phyloP scores from a whole-genome alignment of 2,888 invertebrate species.

The Epinotia brunnichana region DNA sequence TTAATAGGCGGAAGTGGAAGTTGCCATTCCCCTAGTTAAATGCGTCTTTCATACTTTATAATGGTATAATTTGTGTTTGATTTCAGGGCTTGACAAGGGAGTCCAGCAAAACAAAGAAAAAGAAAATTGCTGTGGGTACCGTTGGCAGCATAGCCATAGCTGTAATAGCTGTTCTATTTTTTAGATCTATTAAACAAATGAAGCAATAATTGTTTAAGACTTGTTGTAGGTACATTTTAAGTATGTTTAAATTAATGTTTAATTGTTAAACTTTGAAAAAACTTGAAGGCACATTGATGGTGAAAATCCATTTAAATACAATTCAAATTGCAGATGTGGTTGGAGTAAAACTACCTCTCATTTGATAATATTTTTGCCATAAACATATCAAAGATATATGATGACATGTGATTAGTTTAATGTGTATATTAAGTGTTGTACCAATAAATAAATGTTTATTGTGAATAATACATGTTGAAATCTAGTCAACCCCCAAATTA shows the following conservation, averaged over 20 bases:
- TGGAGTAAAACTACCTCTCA: constrained; percentile 32
- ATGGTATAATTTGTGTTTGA: constrained; percentile 24
- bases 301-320: neutral
- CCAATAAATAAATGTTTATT: constrained; percentile 34
- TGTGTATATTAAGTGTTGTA: constrained; percentile 26
- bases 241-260: neutral
- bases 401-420: constrained; percentile 20
- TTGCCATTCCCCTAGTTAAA: neutral
- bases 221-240: neutral
- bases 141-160: constrained; percentile 68
- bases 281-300: neutral
- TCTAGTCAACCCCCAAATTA: neutral
- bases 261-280: constrained; percentile 7
- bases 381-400: constrained; percentile 32
- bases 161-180: constrained; percentile 66
- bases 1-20: neutral
- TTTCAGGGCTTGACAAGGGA: constrained; percentile 59
- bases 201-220: constrained; percentile 44
- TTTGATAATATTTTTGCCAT: constrained; percentile 9
- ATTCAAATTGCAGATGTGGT: neutral
- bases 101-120: constrained; percentile 57
- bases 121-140: constrained; percentile 72
- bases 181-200: constrained; percentile 67
- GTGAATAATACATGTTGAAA: neutral
- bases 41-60: neutral